A percentile compares a stretch with the other conserved stretches of the same genome.
phyloP scores from a whole-genome alignment of 2,797 vertebrate genomes.

The Pseudocheirus occidentalis region DNA sequence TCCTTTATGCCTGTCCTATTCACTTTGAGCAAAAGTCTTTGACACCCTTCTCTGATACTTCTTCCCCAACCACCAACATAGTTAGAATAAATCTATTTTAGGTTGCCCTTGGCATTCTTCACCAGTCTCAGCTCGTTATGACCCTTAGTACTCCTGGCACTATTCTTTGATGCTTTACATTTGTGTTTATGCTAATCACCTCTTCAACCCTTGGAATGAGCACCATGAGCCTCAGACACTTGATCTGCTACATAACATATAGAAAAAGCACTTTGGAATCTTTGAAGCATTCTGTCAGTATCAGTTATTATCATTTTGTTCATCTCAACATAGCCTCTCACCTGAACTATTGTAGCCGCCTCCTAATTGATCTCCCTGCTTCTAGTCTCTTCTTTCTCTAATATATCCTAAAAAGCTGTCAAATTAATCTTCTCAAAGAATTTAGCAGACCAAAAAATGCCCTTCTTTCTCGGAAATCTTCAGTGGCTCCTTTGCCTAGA shows the following conservation, averaged over 20 bases:
- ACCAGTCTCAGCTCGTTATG: neutral
- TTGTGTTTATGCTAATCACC: neutral
- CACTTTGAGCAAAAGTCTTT: neutral
- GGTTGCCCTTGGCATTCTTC: neutral
- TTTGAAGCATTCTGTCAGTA: neutral
- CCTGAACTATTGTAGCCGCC: neutral
- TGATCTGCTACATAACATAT: neutral
- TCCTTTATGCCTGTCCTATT: neutral
- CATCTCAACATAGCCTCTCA: neutral
- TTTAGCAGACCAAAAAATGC: neutral
- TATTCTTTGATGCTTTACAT: neutral
- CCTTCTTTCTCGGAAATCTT: neutral
- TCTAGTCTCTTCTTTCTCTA: neutral
- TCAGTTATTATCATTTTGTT: neutral
- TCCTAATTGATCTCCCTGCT: neutral
- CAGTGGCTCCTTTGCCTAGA: neutral
- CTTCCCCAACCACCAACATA: neutral
- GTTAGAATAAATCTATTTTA: neutral
- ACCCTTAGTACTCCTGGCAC: neutral
- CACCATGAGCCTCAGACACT: neutral
- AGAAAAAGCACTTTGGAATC: neutral
- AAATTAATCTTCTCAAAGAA: neutral
- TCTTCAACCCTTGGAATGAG: neutral
- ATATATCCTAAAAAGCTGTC: neutral
- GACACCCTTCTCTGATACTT: neutral